Base-by-base conservation (phyloP, 2,888 invertebrate species). In the Helleia helle region DNA sequence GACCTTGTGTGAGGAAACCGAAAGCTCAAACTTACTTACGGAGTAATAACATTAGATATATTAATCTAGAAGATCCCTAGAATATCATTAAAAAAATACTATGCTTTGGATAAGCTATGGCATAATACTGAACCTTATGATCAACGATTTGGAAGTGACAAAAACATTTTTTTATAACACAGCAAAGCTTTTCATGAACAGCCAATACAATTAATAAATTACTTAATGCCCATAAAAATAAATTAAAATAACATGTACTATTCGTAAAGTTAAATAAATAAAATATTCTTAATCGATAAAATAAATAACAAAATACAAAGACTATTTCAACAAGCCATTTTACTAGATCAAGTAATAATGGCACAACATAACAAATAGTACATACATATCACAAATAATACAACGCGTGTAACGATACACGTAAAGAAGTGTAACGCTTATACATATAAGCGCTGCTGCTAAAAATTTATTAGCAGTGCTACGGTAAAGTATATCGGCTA, bases 91-190 rank as follows among this genome's bases (percentile, higher is more conserved):
- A 36, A 38, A 75, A 77, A 74, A 76, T 73, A 72, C 65, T 72
- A 69, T 71, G 55, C 55, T 66, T 58, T 61, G 54, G 53, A 65
- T 59, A 45, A 71, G 62, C 59, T 66, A 62, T n/a, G n/a, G 59
- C 55, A 59, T 72, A 75, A 74, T 74, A 74, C 74, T 74, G 73
- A 61, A 57, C 52, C 58, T 60, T 48, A 62, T 22, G 56, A 62
- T 64, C 51, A 38, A n/a, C n/a, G 51, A 47, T 49, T 38, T 46
- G 49, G 42, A 44, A 43, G 24, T 14, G 29, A 11, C 17, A 27
- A 24, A 39, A 30, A 39, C 14, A 39, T 12, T 22, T 30, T 17
- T 28, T 28, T 28, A n/a, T 40, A 44, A 38, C 42, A 49, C 46
- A 43, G 42, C 37, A 39, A 49, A 48, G 43, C 47, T 43, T 45